Evolutionary conservation across 2,888 invertebrate genomes (phyloP), one percentile per base, ranked within the genome.

Genomic region (Plagiodera versicolora): DNA sequence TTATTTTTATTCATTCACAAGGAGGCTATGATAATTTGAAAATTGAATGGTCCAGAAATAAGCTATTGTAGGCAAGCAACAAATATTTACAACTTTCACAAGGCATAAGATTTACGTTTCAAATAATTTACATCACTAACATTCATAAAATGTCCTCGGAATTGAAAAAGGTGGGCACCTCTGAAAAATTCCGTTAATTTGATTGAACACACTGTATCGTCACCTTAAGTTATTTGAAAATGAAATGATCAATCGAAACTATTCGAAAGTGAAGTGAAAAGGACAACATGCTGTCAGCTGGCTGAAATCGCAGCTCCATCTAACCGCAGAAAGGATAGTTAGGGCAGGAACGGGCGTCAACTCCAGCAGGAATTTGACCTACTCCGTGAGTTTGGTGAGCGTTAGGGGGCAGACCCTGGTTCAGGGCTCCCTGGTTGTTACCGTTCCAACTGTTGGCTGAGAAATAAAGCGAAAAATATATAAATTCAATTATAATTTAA

Each of bases 301-400:
- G 69, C 69, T 66, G 64, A 24, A 5, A 24, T 60, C 66, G n/a
- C 65, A 58, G 39, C 67, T 67, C 54, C 19, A 19, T 50, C 59
- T 66, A 65, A 39, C 55, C 74, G 66, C 81, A 81, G 79, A 78
- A 80, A 35, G 80, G 80, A 64, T 80, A 80, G 73, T 80, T 80
- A 65, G 80, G 80, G 65, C 80, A 80, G 16, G 78, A 67, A 51
- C 70, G 72, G n/a, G 80, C 73, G 63, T 77, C 75, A 18, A 80
- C 80, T 60, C 80, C 80, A 63, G 80, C 80, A n/a, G 80, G 80
- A 51, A 80, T 70, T 67, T 72, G 75, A 59, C 72, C 74, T 44
- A 69, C 69, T 17, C 65, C 66, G 30, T 66, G 66, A 46, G 67
- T 62, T 20, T 66, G 60, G 55, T 69, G 68, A 49, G 67, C 66